Evolutionary conservation across 2,888 invertebrate species (phyloP), one percentile per base, ranked within the genome.

Genomic region (Hyposoter didymator): DNA sequence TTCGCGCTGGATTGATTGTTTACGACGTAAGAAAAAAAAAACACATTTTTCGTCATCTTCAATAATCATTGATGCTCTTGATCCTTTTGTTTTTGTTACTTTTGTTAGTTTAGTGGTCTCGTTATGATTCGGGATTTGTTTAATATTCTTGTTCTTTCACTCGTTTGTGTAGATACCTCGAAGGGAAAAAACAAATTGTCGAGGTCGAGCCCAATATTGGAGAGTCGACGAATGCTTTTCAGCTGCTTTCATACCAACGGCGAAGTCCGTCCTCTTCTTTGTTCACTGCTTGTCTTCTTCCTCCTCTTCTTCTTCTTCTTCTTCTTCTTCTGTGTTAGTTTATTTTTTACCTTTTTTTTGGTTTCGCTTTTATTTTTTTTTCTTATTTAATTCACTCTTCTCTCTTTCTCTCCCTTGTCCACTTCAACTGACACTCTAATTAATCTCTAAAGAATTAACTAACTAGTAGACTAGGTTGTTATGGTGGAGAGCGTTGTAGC

Each of bases 361-460:
- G 64, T 74, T 80, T 67, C 49, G 22, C 74, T 84, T 32, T 69
- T 35, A 35, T 32, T 52, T 64, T 14, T 19, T 8, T 74, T 43
- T 73, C 45, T 62, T 32, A 49, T 49, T 62, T 47, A 55, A 81
- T 78, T 79, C 78, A 45, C 74, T 79, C 12, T 28, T 74, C 74
- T 75, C 67, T 81, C 70, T 84, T n/a, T 49, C 82, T 78, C 73
- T 75, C 78, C 72, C 76, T 81, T 81, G 72, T 66, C 78, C 83
- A 82, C 72, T 83, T 76, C 95, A 95, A 95, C 95, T 94, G 94
- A 95, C 94, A 86, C 83, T 86, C 82, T 95, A 95, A 94, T 95
- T 95, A 95, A 94, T 95, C 94, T 95, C 95, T 95, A 95, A 95
- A 95, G 95, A 95, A 95, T 95, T 95, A 95, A 95, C 95, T 95